Evolutionary conservation across 92 coral and sea anemone genomes (phyloP).

Genomic region (Umimayanthus kanabou): DNA sequence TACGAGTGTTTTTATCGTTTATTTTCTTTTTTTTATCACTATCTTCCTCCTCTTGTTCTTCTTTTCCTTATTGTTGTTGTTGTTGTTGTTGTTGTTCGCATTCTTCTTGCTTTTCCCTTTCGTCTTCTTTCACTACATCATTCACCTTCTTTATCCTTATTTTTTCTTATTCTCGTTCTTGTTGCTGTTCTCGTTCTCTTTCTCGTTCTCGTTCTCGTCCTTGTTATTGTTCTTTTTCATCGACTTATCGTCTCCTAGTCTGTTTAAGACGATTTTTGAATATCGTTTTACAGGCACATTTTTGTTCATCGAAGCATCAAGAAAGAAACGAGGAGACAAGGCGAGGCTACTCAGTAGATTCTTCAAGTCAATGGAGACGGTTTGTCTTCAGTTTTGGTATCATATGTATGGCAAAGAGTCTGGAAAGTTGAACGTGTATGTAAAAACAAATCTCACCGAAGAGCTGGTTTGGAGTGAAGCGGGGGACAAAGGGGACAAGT

Average conservation of each 20-base stretch:
- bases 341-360: constrained; percentile 9
- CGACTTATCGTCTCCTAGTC: not conserved
- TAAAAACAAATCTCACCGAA: constrained; percentile 43
- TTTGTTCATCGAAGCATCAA: constrained; percentile 25
- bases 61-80: not conserved
- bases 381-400: constrained; percentile 67
- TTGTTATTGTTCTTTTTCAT: no score
- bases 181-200: not conserved
- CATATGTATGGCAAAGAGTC: constrained; percentile 40
- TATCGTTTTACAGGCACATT: not conserved
- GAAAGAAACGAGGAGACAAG: constrained; percentile 2
- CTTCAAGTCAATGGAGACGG: constrained; percentile 24
- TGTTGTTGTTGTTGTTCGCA: not conserved
- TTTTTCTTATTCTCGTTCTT: not conserved
- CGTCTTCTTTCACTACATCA: not conserved
- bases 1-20: not conserved
- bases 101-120: no score
- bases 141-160: not conserved
- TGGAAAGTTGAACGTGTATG: constrained; percentile 25
- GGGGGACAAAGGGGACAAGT: constrained; percentile 42
- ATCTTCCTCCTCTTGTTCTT: not conserved
- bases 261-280: not conserved
- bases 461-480: constrained; percentile 24
- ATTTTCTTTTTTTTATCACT: not conserved
- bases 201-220: not conserved